These are phyloP conservation scores for Trachops cirrhosus DNA, from an alignment of 2,797 vertebrate species.

Conservation along the genomic window DNA sequence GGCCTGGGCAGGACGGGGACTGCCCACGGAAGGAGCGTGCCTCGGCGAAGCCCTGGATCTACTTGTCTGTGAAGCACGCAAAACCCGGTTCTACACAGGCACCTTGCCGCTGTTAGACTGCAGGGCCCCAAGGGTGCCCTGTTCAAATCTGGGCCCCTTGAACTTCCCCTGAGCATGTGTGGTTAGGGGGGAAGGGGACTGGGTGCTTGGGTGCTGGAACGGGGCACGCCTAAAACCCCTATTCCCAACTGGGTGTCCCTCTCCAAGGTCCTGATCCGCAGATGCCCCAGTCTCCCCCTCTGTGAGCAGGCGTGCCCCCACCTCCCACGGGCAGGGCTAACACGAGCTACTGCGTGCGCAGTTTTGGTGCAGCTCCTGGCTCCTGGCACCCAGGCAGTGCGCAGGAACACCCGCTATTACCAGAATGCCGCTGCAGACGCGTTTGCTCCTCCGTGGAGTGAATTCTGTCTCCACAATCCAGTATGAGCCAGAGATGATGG, in stretches of 20 bases:
- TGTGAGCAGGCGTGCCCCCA: too few relatives aligned
- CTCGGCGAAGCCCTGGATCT: background rate
- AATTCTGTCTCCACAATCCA: background rate
- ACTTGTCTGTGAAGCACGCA: rapidly evolving
- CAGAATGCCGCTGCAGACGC: background rate
- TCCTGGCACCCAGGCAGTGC: background rate
- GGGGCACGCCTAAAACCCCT: too few relatives aligned
- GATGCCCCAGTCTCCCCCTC: background rate
- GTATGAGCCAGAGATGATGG: background rate
- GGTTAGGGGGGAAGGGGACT: background rate
- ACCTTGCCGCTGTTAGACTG: background rate
- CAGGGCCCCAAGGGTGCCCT: background rate
- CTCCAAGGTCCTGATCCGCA: background rate
- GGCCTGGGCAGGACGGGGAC: background rate
- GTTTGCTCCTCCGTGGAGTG: background rate
- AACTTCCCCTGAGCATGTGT: too few relatives aligned
- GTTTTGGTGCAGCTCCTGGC: background rate
- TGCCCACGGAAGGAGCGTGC: rapidly evolving
- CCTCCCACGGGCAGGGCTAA: background rate
- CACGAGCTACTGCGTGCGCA: rapidly evolving
- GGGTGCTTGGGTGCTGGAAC: background rate
- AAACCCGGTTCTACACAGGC: rapidly evolving
- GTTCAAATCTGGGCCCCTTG: background rate
- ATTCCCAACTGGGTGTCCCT: background rate
- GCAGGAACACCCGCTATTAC: background rate